phyloP scores from a whole-genome alignment of 2,888 invertebrate genomes.

The Parnassius orleans region DNA sequence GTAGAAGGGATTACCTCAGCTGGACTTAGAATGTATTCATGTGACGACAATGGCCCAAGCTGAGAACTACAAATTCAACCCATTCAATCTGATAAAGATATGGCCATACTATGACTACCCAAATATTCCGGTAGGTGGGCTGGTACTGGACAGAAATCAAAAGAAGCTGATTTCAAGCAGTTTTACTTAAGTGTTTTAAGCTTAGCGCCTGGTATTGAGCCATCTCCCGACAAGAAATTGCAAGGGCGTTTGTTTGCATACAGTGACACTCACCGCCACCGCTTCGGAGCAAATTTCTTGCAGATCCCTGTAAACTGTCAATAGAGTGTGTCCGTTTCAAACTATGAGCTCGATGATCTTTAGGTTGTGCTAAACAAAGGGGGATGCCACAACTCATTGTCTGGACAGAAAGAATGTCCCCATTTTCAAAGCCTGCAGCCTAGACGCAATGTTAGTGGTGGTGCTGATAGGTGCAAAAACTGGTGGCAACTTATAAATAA shows the following conservation, averaged over 20 bases:
- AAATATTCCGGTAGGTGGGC: slow-evolving; percentile 91
- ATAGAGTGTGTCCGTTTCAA: slow-evolving; percentile 83
- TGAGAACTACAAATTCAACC: slow-evolving; percentile 89
- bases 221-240: slow-evolving; percentile 96
- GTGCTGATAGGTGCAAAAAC: slow-evolving; percentile 87
- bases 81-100: slow-evolving; percentile 96
- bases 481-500: no score
- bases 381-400: slow-evolving; percentile 96
- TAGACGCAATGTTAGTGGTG: slow-evolving; percentile 84
- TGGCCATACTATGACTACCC: slow-evolving; percentile 95
- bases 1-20: slow-evolving; percentile 84
- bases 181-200: slow-evolving; percentile 95
- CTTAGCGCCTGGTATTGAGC: slow-evolving; percentile 94
- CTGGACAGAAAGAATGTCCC: slow-evolving; percentile 88
- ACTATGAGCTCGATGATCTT: slow-evolving; percentile 95
- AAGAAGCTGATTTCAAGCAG: slow-evolving; percentile 95
- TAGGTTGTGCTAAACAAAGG: slow-evolving; percentile 90
- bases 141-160: slow-evolving; percentile 93
- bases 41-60: slow-evolving; percentile 95
- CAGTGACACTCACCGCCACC: slow-evolving; percentile 91
- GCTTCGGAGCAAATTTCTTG: slow-evolving; percentile 95
- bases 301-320: slow-evolving; percentile 98
- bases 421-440: slow-evolving; percentile 82
- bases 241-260: slow-evolving; percentile 93
- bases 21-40: slow-evolving; percentile 90